A percentile compares a stretch with the other conserved stretches of the same genome.
Conservation (phyloP, 2,888 invertebrate species). For the Nomada ruficornis region DNA sequence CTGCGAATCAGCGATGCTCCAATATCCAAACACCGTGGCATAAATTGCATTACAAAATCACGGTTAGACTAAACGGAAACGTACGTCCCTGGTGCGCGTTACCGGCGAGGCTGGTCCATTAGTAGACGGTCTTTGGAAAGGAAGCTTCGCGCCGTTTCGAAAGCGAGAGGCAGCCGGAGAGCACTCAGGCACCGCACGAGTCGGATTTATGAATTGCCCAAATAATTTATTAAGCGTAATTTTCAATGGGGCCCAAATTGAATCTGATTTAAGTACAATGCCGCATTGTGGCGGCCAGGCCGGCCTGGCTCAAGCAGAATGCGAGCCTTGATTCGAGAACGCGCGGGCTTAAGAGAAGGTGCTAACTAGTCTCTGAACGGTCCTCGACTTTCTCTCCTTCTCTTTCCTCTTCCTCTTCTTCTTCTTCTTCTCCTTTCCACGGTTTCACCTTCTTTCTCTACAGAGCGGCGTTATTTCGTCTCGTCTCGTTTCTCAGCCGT, state of each 20-base stretch:
- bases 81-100: conserved; percentile 59
- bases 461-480: background rate
- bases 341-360: conserved; percentile 77
- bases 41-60: background rate
- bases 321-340: conserved; percentile 80
- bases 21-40: background rate
- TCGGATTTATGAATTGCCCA: conserved; percentile 84
- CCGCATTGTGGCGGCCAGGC: conserved; percentile 77
- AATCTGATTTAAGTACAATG: conserved; percentile 85
- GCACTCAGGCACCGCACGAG: conserved; percentile 62
- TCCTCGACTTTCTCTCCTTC: conserved; percentile 61
- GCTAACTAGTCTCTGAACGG: conserved; percentile 80
- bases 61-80: background rate
- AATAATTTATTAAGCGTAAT: conserved; percentile 85
- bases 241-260: conserved; percentile 84
- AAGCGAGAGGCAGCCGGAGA: conserved; percentile 53
- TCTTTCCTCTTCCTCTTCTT: conserved; percentile 21
- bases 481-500: conserved; percentile 6
- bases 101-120: conserved; percentile 69
- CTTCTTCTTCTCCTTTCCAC: conserved; percentile 23
- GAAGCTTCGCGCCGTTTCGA: conserved; percentile 65
- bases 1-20: background rate
- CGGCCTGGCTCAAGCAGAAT: conserved; percentile 74
- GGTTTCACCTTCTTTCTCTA: conserved; percentile 27
- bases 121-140: conserved; percentile 68